Evolutionary conservation across 1,140 invertebrate genomes (phyloP).

Genomic region (Diabrotica undecimpunctata): DNA sequence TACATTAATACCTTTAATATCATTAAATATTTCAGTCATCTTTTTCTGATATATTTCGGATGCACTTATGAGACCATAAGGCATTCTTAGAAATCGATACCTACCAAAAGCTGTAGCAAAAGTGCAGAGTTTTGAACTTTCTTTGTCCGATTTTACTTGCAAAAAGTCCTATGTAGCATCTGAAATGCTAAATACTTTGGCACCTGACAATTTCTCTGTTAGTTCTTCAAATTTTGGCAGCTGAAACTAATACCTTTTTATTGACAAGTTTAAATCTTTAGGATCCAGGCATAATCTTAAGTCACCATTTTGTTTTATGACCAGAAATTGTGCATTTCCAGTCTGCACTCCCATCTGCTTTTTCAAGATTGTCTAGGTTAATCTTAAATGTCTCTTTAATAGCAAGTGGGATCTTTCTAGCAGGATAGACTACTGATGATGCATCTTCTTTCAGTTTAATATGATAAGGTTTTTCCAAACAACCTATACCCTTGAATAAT

Average conservation of each 20-base stretch:
- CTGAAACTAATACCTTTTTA: slow-evolving; percentile 46
- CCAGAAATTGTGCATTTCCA: no score
- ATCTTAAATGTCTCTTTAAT: no score
- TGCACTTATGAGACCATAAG: slow-evolving; percentile 23
- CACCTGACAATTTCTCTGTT: slow-evolving; percentile 37
- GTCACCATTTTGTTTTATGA: no score
- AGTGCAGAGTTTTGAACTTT: slow-evolving; percentile 46
- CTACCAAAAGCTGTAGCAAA: slow-evolving; percentile 51
- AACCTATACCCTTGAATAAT: no score
- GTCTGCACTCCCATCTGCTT: no score
- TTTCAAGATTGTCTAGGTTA: no score
- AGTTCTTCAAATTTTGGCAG: slow-evolving; percentile 48
- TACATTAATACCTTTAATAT: slow-evolving; percentile 23
- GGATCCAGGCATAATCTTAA: no score
- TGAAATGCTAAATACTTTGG: slow-evolving; percentile 45
- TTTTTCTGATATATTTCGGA: slow-evolving; percentile 35
- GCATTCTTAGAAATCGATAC: slow-evolving; percentile 44
- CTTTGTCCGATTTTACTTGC: slow-evolving; percentile 46
- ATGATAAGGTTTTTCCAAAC: no score
- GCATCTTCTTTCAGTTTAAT: no score
- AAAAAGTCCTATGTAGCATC: slow-evolving; percentile 49
- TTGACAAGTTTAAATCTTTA: slow-evolving; percentile 47
- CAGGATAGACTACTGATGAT: no score
- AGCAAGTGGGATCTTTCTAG: no score
- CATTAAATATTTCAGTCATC: slow-evolving; percentile 16